phyloP scores from a whole-genome alignment of 1,140 invertebrate genomes.

The Hermetia illucens region DNA sequence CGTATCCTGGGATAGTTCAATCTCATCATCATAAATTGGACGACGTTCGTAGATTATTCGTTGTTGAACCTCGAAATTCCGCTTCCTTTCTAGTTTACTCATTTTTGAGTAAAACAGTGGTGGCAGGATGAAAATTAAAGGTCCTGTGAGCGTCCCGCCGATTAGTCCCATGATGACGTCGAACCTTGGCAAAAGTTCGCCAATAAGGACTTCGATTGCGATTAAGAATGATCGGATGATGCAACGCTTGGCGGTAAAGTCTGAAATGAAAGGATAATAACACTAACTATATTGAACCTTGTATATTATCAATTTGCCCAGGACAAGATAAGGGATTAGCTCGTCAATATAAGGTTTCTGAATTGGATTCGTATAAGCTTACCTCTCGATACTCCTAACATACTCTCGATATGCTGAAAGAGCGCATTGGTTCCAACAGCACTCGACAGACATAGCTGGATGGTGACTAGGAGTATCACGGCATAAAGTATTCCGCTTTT shows the following conservation, averaged over 20 bases:
- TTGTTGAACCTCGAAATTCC: no score
- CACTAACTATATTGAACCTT: neutral
- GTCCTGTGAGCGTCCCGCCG: conserved; percentile 69
- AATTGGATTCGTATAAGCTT: conserved; percentile 9
- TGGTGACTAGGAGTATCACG: conserved; percentile 48
- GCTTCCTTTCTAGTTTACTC: conserved; percentile 29
- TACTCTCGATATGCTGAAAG: conserved; percentile 57
- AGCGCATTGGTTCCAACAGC: conserved; percentile 57
- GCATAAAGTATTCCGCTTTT: conserved; percentile 40
- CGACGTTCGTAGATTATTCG: no score
- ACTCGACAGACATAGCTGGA: conserved; percentile 61
- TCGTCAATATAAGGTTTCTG: neutral
- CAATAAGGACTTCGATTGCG: conserved; percentile 56
- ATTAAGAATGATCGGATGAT: conserved; percentile 56
- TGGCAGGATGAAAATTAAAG: conserved; percentile 72
- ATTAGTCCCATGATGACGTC: conserved; percentile 80
- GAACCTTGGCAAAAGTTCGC: conserved; percentile 70
- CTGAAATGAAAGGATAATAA: conserved; percentile 37
- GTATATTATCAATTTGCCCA: neutral
- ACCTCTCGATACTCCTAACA: conserved; percentile 41
- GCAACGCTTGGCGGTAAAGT: conserved; percentile 63
- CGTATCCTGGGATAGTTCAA: no score
- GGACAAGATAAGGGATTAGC: no score
- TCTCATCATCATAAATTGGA: no score
- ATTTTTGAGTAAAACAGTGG: conserved; percentile 62